Percentiles rank a stretch among this genome's conserved stretches.
Evolutionary conservation across 1,140 invertebrate species (phyloP).

Genomic region (Ceratina japonica): DNA sequence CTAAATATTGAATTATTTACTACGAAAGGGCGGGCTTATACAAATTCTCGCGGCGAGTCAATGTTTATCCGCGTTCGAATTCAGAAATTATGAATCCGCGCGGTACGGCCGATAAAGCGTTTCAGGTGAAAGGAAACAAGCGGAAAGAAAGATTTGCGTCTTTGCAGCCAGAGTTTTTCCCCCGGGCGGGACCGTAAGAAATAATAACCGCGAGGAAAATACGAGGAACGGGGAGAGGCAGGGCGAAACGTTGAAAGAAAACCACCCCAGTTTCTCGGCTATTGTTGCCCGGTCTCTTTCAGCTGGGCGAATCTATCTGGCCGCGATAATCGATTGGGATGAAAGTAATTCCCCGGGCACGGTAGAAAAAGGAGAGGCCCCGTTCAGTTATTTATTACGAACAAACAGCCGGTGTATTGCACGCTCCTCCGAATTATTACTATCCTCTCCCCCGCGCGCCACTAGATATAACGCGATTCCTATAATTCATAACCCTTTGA

Average conservation of each 20-base stretch:
- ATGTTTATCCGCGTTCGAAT: too few relatives aligned
- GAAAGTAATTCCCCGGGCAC: constrained; percentile 33
- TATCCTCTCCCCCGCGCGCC: not conserved
- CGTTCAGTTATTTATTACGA: constrained; percentile 43
- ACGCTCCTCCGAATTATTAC: constrained; percentile 10
- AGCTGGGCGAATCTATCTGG: constrained; percentile 42
- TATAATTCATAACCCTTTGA: not conserved
- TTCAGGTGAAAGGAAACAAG: too few relatives aligned
- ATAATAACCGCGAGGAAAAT: constrained; percentile 49
- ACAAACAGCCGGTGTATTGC: constrained; percentile 21
- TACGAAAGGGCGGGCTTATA: not conserved
- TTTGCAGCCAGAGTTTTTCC: not conserved
- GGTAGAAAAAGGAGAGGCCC: constrained; percentile 17
- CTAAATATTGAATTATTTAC: not conserved
- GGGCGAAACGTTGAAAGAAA: constrained; percentile 25
- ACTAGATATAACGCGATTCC: constrained; percentile 5
- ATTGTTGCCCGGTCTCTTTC: constrained; percentile 46
- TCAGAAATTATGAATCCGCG: too few relatives aligned
- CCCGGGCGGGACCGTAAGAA: not conserved
- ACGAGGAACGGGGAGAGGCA: not conserved
- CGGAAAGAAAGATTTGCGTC: constrained; percentile 20
- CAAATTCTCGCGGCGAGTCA: too few relatives aligned
- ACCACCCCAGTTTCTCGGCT: constrained; percentile 20
- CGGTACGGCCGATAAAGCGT: too few relatives aligned
- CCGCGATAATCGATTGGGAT: constrained; percentile 48